Conservation (phyloP, 2,888 invertebrate genomes). For the Ochlodes sylvanus region DNA sequence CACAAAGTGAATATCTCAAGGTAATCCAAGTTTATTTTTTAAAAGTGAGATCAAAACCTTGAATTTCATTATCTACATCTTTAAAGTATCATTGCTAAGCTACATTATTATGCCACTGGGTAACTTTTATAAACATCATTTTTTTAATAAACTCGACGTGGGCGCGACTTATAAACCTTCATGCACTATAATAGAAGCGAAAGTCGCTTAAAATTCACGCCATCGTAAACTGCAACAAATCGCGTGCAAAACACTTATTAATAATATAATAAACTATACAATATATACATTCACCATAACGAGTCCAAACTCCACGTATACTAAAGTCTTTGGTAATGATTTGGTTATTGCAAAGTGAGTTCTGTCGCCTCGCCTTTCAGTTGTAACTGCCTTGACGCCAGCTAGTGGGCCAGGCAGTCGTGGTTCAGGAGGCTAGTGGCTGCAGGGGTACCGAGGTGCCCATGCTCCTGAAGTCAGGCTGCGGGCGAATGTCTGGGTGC, state of each 20-base stretch:
- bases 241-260: not conserved
- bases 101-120: constrained; percentile 3
- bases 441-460: constrained; percentile 68
- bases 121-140: not conserved
- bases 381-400: constrained; percentile 73
- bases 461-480: constrained; percentile 72
- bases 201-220: not conserved
- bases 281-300: constrained; percentile 3
- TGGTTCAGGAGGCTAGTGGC: constrained; percentile 77
- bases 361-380: constrained; percentile 22
- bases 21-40: constrained; percentile 17
- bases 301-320: not conserved
- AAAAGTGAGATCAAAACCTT: constrained; percentile 48
- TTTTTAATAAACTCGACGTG: not conserved
- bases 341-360: constrained; percentile 37
- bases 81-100: not conserved
- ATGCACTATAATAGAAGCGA: not conserved
- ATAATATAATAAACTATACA: not conserved
- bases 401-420: constrained; percentile 73
- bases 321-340: constrained; percentile 42
- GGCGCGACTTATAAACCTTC: not conserved
- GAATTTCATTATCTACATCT: not conserved
- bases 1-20: constrained; percentile 3
- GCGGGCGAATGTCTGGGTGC: constrained; percentile 69
- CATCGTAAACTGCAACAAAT: not conserved